A percentile compares a stretch with the other conserved stretches of the same genome.
Conservation (phyloP, 2,797 vertebrate species). For the Lateolabrax maculatus region DNA sequence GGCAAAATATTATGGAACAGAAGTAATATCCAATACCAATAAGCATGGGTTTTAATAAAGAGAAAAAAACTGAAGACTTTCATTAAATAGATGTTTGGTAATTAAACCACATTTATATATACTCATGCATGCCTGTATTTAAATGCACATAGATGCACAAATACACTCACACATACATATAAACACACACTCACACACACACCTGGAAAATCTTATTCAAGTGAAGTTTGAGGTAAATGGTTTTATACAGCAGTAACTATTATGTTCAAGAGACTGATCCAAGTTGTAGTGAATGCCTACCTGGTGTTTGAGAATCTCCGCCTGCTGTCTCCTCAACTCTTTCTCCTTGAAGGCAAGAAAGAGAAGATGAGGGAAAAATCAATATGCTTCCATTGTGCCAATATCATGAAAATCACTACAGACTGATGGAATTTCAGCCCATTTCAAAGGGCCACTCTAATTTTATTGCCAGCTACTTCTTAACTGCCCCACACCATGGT, state of each 20-base stretch:
- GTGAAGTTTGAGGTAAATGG: constrained; percentile 57
- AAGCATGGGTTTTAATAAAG: constrained; percentile 90
- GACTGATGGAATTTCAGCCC: constrained; percentile 65
- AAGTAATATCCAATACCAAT: constrained; percentile 89
- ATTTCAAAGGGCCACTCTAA: constrained; percentile 51
- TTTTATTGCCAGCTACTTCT: constrained; percentile 47
- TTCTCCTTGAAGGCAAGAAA: constrained; percentile 92
- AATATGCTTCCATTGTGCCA: constrained; percentile 69
- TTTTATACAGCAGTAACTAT: constrained; percentile 67
- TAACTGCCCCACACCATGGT: background rate
- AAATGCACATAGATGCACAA: constrained; percentile 32
- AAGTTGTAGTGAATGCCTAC: constrained; percentile 79
- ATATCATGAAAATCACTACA: constrained; percentile 70
- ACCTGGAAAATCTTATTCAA: constrained; percentile 49
- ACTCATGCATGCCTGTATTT: constrained; percentile 50
- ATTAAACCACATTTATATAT: constrained; percentile 59
- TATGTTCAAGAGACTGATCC: constrained; percentile 54
- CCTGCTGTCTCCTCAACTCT: constrained; percentile 97
- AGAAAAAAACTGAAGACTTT: constrained; percentile 72
- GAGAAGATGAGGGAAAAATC: constrained; percentile 70
- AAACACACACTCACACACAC: constrained; percentile 15
- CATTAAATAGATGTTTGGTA: constrained; percentile 62
- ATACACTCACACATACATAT: constrained; percentile 17
- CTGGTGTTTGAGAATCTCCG: constrained; percentile 99
- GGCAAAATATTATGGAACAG: constrained; percentile 99